Conservation (phyloP, 2,113 vertebrate species). For the Chloropsis cyanopogon region DNA sequence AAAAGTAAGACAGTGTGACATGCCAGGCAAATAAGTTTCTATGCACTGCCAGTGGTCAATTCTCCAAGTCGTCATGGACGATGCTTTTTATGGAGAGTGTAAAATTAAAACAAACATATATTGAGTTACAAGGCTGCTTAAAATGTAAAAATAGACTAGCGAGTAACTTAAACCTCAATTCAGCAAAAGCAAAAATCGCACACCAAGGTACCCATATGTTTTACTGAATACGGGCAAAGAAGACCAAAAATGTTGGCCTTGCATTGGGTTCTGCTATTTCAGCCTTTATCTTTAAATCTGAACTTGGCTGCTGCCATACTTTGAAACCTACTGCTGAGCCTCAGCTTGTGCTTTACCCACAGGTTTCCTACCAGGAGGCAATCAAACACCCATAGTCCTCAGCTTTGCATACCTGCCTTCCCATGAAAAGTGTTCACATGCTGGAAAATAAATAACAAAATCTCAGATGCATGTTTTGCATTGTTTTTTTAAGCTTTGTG, state of each 20-base stretch:
- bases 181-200: not conserved
- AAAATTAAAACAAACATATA: conserved; percentile 64
- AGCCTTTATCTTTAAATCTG: conserved; percentile 9
- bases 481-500: not conserved
- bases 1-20: conserved; percentile 6
- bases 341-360: not conserved
- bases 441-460: not conserved
- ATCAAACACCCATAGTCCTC: not conserved
- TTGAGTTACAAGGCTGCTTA: conserved; percentile 1
- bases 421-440: not conserved
- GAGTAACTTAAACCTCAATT: conserved; percentile 32
- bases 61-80: not conserved
- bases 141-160: conserved; percentile 40
- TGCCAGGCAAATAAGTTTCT: not conserved
- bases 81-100: conserved; percentile 44
- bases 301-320: not conserved
- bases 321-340: not conserved
- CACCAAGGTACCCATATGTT: not conserved
- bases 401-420: not conserved
- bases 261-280: not conserved
- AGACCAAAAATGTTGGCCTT: not conserved
- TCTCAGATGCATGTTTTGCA: not conserved
- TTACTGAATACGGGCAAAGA: not conserved
- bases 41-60: not conserved
- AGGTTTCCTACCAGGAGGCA: not conserved